These are phyloP conservation scores for Trissoscelio sp. DNA, from an alignment of 2,888 invertebrate species.

Conservation along the genomic window DNA sequence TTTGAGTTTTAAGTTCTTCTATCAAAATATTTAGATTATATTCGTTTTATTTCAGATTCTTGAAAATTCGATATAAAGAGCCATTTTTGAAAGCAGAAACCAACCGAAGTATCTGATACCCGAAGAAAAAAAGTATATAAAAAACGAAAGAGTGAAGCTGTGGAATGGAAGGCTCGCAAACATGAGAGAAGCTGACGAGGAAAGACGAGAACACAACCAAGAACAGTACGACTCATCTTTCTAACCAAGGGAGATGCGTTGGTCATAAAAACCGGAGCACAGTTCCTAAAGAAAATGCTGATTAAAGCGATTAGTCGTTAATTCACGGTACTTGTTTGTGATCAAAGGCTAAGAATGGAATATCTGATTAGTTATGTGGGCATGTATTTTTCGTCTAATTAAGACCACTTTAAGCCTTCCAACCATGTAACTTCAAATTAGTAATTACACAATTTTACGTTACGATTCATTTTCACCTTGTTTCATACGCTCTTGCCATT, in stretches of 20 bases:
- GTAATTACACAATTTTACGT: background rate
- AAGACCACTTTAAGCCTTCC: background rate
- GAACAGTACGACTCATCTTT: conserved; percentile 72
- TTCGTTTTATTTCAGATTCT: background rate
- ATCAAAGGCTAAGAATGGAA: conserved; percentile 43
- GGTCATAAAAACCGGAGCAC: conserved; percentile 80
- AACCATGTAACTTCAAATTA: background rate
- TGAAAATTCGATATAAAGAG: conserved; percentile 40
- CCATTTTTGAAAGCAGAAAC: conserved; percentile 33
- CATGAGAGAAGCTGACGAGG: conserved; percentile 46
- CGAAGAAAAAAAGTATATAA: conserved; percentile 53
- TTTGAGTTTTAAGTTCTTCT: too few species aligned
- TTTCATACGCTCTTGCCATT: background rate
- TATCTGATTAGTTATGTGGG: conserved; percentile 17
- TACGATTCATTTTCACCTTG: conserved; percentile 21
- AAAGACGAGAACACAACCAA: conserved; percentile 47
- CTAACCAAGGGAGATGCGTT: conserved; percentile 77
- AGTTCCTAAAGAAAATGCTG: conserved; percentile 81
- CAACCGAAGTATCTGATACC: conserved; percentile 39
- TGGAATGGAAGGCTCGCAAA: conserved; percentile 64
- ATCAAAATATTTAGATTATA: too few species aligned
- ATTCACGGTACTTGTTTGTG: conserved; percentile 73
- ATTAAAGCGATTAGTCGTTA: conserved; percentile 79
- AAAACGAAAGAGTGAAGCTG: conserved; percentile 68
- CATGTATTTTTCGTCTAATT: conserved; percentile 17